Evolutionary conservation across 1,140 invertebrate genomes (phyloP).

Genomic region (Tetramorium alpestre): DNA sequence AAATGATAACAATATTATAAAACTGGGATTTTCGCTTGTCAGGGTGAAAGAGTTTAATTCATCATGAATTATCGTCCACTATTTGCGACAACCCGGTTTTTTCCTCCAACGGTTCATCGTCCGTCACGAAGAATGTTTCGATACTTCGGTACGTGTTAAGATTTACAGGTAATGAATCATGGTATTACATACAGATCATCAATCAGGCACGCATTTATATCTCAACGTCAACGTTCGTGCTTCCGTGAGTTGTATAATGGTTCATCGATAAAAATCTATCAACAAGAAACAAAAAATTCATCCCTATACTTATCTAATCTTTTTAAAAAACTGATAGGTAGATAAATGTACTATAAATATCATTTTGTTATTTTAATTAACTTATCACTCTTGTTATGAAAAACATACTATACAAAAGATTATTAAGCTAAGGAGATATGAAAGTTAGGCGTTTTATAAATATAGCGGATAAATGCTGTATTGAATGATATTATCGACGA

Average conservation of each 20-base stretch:
- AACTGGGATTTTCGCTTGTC: neutral
- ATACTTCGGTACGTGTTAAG: neutral
- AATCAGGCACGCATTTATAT: neutral
- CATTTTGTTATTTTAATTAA: conserved; percentile 1
- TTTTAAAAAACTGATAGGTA: neutral
- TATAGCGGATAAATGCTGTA: no score
- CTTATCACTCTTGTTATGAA: neutral
- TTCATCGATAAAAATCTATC: neutral
- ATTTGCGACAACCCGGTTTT: neutral
- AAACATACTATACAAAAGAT: neutral
- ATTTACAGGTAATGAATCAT: neutral
- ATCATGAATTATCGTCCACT: neutral
- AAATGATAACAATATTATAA: neutral
- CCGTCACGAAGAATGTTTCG: neutral
- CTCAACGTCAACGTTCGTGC: neutral
- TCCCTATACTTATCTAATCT: neutral
- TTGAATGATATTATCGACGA: neutral
- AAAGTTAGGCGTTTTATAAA: neutral
- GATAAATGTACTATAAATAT: neutral
- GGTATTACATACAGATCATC: neutral
- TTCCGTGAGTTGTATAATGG: neutral
- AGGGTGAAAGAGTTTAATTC: neutral
- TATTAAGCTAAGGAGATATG: neutral
- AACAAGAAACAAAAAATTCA: neutral
- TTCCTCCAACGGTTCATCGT: neutral